Evolutionary conservation across 2,888 invertebrate species (phyloP), one percentile per base, ranked within the genome.

Genomic region (Harpagoxenus sublaevis): DNA sequence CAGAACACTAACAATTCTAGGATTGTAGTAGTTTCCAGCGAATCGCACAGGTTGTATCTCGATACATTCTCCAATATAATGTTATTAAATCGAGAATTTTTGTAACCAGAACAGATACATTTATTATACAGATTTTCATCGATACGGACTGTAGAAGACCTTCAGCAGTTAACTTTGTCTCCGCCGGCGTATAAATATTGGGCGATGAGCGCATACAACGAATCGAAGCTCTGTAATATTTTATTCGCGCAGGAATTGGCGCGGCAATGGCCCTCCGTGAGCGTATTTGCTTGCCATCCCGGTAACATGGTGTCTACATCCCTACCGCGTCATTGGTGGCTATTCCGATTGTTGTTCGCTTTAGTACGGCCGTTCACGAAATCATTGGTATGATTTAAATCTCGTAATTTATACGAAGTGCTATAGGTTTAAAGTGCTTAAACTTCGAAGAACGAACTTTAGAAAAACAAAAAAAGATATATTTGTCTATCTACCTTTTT

Each of bases 331-430:
- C 96, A 98, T 92, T 99, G 98, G 97, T 99, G 99, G 98, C 92
- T 98, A 31, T 98, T 97, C 93, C 96, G 97, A 90, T 90, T 98
- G 0, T 93, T 98, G 0, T 99, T 98, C 94, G 96, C 96, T n/a
- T 51, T 99, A 1, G 98, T 97, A 15, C 96, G 98, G 82, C 99
- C 99, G 9, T 99, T 99, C 95, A 99, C 99, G 0, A 99, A 99
- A 95, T 98, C 98, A 39, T 94, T 99, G 96, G 98, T 98, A 95
- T 96, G 96, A n/a, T 91, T 68, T 71, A 55, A n/a, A 42, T 63
- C 57, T 81, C 39, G 45, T 66, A 3, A 28, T 70, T 74, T 18
- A 77, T 51, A 6, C 35, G 6, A 6, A 35, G 35, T 35, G 5
- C 0, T 45, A 23, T 15, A 77, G 10, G 8, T 18, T 65, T 39